These are phyloP conservation scores for Galagoides demidoff DNA, from an alignment of 2,797 vertebrate species.

Conservation along the genomic window DNA sequence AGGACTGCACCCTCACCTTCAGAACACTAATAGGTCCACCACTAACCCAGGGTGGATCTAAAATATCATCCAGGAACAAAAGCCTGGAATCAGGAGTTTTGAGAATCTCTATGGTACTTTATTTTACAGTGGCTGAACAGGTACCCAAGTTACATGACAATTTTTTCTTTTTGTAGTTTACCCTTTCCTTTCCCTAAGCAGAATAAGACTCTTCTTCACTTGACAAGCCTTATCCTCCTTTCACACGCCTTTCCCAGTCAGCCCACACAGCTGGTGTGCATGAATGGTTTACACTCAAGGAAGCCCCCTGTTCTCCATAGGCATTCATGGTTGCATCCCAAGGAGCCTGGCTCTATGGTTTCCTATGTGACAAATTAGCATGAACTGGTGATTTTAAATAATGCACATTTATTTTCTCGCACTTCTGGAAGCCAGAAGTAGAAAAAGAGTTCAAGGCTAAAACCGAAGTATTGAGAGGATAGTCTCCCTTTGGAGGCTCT, in stretches of 20 bases:
- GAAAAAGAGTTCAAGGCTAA: not conserved
- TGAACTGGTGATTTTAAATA: not conserved
- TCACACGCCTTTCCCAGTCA: not conserved
- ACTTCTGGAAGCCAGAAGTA: not conserved
- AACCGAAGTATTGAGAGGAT: not conserved
- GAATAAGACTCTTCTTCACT: not conserved
- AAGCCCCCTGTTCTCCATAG: not conserved
- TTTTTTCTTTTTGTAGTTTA: too few species aligned
- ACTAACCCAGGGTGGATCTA: too few species aligned
- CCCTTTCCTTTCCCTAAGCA: too few species aligned
- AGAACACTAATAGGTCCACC: too few species aligned
- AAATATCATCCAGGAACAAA: too few species aligned
- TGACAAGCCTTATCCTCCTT: not conserved
- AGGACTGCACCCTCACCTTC: too few species aligned
- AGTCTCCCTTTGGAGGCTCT: not conserved
- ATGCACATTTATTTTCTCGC: not conserved
- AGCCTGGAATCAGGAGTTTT: too few species aligned
- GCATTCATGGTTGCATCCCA: not conserved
- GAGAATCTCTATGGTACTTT: too few species aligned
- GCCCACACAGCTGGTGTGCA: not conserved
- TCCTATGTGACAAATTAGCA: not conserved
- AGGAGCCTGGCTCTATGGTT: not conserved
- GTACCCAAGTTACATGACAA: too few species aligned
- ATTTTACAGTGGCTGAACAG: too few species aligned
- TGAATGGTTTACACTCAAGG: not conserved